Base-by-base conservation (phyloP, 2,797 vertebrate species). In the Tolypeutes matacus region DNA sequence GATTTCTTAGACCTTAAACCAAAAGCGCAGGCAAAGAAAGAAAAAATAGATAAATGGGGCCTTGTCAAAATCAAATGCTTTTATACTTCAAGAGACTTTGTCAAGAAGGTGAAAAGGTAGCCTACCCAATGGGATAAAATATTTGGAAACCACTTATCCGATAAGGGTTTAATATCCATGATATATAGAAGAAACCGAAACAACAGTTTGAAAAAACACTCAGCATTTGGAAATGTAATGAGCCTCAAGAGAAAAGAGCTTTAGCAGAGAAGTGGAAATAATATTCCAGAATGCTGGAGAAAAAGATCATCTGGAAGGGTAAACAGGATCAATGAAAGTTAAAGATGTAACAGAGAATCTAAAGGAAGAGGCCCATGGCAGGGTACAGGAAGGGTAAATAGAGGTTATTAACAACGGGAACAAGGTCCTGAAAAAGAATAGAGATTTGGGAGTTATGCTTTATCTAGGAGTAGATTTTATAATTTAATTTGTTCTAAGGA, bases 201-300 rank as follows among this genome's bases (percentile, higher is more conserved):
- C 34, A 91, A 25, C 27, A 42, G 64, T 87, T 89, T 75, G n/a
- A 95, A 72, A 87, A 86, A 87, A 93, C 70, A 82, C 60, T 75
- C 53, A 46, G 12, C 21, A 84, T 93, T 73, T 94, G 49, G 46
- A 90, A 95, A 81, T 75, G 70, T 93, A 95, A 78, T 86, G 27
- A 78, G 18, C 39, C 56, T 76, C 46, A 67, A 31, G 46, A 67
- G 49, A 86, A 92, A 78, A 62, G 34, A 13, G 17, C 11, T 95
- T 86, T 53, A 77, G 70, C 70, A 86, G 23, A 96, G n/a, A 93
- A 34, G 6, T 31, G n/a, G 90, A n/a, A 2, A 89, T 10, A 12
- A 29, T 64, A 80, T 83, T 21, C 53, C 77, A 87, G 60, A 94
- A 80, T 18, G 29, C 46, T 82, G 31, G 14, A 9, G 34, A 88